A percentile compares a stretch with the other conserved stretches of the same genome.
Conservation (phyloP, 2,113 vertebrate genomes). For the Epinephelus lanceolatus region DNA sequence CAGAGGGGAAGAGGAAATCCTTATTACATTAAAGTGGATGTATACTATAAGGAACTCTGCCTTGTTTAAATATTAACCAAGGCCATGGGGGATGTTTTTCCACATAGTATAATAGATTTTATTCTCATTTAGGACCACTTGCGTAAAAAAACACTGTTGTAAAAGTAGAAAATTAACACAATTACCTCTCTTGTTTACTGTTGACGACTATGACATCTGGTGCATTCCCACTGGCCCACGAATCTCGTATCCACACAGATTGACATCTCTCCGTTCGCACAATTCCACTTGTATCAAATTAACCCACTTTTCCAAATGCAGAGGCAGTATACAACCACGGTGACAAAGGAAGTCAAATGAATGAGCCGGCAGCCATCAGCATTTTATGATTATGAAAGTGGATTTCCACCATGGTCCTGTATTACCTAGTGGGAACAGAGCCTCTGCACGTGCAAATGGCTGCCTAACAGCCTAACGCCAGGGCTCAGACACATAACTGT, state of each 20-base stretch:
- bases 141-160: not conserved
- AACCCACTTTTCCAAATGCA: slow-evolving; percentile 32
- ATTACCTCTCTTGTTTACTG: not conserved
- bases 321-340: not conserved
- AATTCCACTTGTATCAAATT: slow-evolving; percentile 8
- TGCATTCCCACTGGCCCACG: not conserved
- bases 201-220: not conserved
- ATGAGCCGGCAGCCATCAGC: not conserved
- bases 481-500: slow-evolving; percentile 14
- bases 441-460: slow-evolving; percentile 22
- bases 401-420: slow-evolving; percentile 4
- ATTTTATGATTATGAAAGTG: slow-evolving; percentile 11
- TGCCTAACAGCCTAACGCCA: slow-evolving; percentile 36
- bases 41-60: not conserved
- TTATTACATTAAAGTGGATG: not conserved
- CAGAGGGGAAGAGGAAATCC: not conserved
- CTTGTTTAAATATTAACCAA: slow-evolving; percentile 11
- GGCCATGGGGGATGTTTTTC: not conserved
- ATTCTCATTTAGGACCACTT: not conserved
- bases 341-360: not conserved
- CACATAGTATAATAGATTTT: not conserved
- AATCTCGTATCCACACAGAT: not conserved
- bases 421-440: slow-evolving; percentile 24
- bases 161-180: not conserved
- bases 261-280: not conserved